Evolutionary conservation across 2,113 vertebrate genomes (phyloP), one percentile per base, ranked within the genome.

Genomic region (Passer montanus): DNA sequence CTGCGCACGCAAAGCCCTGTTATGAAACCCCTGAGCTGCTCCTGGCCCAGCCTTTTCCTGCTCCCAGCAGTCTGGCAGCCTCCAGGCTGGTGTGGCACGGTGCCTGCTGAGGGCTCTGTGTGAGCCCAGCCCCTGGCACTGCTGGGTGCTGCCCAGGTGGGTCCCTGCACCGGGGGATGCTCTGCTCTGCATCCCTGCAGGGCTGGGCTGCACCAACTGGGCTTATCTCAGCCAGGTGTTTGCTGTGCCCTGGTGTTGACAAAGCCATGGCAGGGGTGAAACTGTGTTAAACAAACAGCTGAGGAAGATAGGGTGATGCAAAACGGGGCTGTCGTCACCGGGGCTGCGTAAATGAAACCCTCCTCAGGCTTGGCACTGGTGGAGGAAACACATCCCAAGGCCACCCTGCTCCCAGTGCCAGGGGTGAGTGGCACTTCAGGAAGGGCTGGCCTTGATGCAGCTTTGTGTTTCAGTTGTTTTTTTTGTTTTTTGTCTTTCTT

Each of bases 51-150:
- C 66, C 82, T 33, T 58, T 30, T 4, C 52, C 79, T 64, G 50
- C 39, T 30, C 43, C 68, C 2, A 9, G 13, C 44, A 2, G 14
- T 3, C 49, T 4, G 41, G 31, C 67, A 60, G 46, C 49, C 35
- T 50, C 47, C 30, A 41, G 4, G 2, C 28, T 1, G 6, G 28
- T 19, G 9, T 22, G 63, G 6, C 17, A 2, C 2, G 0, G 1
- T 30, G 22, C 39, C 41, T 7, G 55, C 9, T 0, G 30, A 1
- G 7, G 49, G 28, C 2, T 60, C 18, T 0, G 13, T 2, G 0
- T 7, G 37, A 3, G 30, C 19, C n/a, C 33, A 14, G 6, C 68
- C 75, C 13, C 6, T 33, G 80, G 50, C 55, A 6, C 30, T 2
- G 1, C 49, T 27, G 0, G 41, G 4, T 8, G 27, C 50, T 49